Percentiles rank a stretch among this genome's conserved stretches.
Evolutionary conservation across 2,113 vertebrate genomes (phyloP).

Genomic region (Apus apus): DNA sequence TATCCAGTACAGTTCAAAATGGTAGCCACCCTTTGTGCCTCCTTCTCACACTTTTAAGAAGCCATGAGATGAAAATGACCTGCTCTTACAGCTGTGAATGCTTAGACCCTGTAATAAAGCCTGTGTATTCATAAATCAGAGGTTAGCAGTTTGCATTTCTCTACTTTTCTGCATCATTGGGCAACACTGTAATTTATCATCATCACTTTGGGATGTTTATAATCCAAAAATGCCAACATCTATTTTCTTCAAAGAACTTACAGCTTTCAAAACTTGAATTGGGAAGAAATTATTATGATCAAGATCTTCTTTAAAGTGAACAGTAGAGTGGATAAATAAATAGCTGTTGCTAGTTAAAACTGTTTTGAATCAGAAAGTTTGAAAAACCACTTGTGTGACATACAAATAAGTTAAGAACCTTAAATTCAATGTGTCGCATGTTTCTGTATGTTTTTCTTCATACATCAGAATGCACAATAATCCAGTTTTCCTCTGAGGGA

Average conservation of each 20-base stretch:
- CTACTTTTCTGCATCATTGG: slow-evolving; percentile 34
- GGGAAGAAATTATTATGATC: slow-evolving; percentile 18
- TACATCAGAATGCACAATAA: not conserved
- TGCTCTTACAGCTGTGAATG: not conserved
- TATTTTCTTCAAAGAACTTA: slow-evolving; percentile 32
- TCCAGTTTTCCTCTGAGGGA: not conserved
- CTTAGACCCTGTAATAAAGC: not conserved
- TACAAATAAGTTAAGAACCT: not conserved
- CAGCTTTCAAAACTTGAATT: slow-evolving; percentile 9
- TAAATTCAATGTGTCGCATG: not conserved
- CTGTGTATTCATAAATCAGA: not conserved
- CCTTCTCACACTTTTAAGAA: slow-evolving; percentile 17
- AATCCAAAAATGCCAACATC: slow-evolving; percentile 22
- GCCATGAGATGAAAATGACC: slow-evolving; percentile 8
- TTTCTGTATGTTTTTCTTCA: not conserved
- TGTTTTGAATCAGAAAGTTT: not conserved
- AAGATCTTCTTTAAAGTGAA: not conserved
- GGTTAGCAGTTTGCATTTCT: slow-evolving; percentile 13
- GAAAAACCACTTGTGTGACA: not conserved
- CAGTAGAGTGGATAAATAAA: not conserved
- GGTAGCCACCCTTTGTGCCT: not conserved
- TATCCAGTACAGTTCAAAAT: not conserved
- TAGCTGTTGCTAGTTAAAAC: not conserved
- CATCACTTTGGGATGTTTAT: slow-evolving; percentile 36
- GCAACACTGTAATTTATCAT: slow-evolving; percentile 50